These are phyloP conservation scores for Girardinichthys multiradiatus DNA, from an alignment of 2,113 vertebrate genomes.

Conservation along the genomic window DNA sequence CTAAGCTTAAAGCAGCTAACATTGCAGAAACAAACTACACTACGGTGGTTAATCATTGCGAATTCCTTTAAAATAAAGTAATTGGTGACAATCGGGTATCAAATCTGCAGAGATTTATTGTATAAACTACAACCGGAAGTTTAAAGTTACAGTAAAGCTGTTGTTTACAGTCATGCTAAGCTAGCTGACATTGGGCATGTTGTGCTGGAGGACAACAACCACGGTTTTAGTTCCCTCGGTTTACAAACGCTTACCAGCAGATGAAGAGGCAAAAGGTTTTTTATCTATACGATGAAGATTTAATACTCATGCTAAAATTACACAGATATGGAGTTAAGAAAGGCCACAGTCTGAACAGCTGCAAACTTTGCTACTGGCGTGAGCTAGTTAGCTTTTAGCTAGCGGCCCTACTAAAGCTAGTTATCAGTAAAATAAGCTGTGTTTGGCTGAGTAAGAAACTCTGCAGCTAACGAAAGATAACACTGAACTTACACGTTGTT, in stretches of 20 bases:
- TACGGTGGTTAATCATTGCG: no score
- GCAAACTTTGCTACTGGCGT: conserved; percentile 53
- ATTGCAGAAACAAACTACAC: no score
- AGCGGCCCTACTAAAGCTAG: conserved; percentile 8
- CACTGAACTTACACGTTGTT: conserved; percentile 32
- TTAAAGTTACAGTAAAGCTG: not conserved
- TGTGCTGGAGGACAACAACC: conserved; percentile 46
- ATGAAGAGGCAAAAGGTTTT: not conserved
- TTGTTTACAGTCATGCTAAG: conserved; percentile 13
- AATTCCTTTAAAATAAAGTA: no score
- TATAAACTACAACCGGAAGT: conserved; percentile 5
- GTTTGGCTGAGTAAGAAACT: not conserved
- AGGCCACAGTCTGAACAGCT: conserved; percentile 31
- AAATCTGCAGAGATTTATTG: not conserved
- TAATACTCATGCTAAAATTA: not conserved
- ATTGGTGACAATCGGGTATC: no score
- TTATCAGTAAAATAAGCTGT: not conserved
- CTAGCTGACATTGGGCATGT: conserved; percentile 58
- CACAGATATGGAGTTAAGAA: not conserved
- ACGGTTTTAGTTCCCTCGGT: not conserved
- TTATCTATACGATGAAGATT: not conserved
- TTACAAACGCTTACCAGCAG: rapidly evolving
- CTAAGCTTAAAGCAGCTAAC: no score
- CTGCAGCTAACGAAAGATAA: not conserved
- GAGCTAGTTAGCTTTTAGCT: conserved; percentile 43